Evolutionary conservation across 2,888 invertebrate species (phyloP).

Genomic region (Caenorhabditis becei): DNA sequence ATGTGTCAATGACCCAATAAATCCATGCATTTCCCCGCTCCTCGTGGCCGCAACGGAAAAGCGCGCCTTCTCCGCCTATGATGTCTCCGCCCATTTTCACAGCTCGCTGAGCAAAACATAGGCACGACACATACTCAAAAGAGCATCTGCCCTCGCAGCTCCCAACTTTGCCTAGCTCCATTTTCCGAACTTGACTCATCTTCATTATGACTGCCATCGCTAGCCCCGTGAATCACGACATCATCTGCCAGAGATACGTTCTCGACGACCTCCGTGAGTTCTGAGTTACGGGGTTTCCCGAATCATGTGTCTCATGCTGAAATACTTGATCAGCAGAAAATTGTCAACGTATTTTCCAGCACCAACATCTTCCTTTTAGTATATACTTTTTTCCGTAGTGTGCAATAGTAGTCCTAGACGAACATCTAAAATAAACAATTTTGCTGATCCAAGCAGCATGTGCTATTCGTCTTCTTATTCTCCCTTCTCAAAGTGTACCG

Average conservation of each 20-base stretch:
- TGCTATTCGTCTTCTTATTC: not conserved
- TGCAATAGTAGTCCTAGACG: slow-evolving; percentile 51
- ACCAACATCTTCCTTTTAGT: not conserved
- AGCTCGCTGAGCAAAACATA: slow-evolving; percentile 66
- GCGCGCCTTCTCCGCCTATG: slow-evolving; percentile 54
- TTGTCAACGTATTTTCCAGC: not conserved
- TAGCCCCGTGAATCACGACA: slow-evolving; percentile 57
- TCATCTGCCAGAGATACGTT: slow-evolving; percentile 76
- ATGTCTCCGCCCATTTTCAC: slow-evolving; percentile 63
- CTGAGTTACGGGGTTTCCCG: not conserved
- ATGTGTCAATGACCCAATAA: slow-evolving; percentile 59
- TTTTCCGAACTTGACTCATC: slow-evolving; percentile 1
- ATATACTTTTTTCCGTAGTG: slow-evolving; percentile 46
- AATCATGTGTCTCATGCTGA: not conserved
- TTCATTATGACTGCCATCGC: slow-evolving; percentile 58
- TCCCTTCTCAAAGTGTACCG: not conserved
- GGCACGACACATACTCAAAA: slow-evolving; percentile 62
- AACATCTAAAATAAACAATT: slow-evolving; percentile 59
- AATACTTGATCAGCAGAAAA: not conserved
- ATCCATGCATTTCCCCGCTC: slow-evolving; percentile 48
- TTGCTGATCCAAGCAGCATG: slow-evolving; percentile 22
- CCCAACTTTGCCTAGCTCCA: slow-evolving; percentile 24
- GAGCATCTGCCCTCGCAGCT: slow-evolving; percentile 63
- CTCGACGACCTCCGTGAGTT: slow-evolving; percentile 76
- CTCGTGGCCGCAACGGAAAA: slow-evolving; percentile 30